Evolutionary conservation across 2,113 vertebrate species (phyloP).

Genomic region (Aix galericulata): DNA sequence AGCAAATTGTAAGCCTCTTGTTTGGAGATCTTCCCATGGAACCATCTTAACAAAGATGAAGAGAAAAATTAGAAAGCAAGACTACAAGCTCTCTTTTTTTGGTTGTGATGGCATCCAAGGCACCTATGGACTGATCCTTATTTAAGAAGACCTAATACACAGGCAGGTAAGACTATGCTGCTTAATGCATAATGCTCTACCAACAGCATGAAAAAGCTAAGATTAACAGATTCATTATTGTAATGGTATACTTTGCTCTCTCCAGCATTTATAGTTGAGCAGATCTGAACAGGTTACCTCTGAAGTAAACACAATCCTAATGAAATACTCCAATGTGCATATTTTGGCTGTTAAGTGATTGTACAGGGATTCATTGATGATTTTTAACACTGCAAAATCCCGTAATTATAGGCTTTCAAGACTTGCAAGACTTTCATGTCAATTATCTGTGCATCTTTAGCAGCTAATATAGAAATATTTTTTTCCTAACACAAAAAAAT

Average conservation of each 20-base stretch:
- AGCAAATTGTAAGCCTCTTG: slow-evolving; percentile 97
- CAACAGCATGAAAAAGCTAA: neutral
- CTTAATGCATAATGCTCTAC: neutral
- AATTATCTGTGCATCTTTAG: neutral
- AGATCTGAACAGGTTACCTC: neutral
- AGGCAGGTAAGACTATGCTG: neutral
- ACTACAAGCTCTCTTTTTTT: slow-evolving; percentile 18
- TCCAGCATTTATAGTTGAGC: neutral
- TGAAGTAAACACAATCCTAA: neutral
- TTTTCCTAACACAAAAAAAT: neutral
- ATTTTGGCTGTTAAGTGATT: neutral
- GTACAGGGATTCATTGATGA: neutral
- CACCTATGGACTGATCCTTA: slow-evolving; percentile 49
- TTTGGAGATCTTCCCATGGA: slow-evolving; percentile 98
- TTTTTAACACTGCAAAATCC: neutral
- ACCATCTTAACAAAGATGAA: slow-evolving; percentile 88
- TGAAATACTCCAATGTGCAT: neutral
- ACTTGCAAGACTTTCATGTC: neutral
- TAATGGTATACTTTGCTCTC: neutral
- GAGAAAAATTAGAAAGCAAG: slow-evolving; percentile 67
- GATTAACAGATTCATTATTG: neutral
- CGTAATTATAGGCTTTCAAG: no score
- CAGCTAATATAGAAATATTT: neutral
- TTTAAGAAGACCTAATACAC: neutral
- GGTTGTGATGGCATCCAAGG: neutral